Conservation (phyloP, 2,888 invertebrate species). For the Byasa hedistus region DNA sequence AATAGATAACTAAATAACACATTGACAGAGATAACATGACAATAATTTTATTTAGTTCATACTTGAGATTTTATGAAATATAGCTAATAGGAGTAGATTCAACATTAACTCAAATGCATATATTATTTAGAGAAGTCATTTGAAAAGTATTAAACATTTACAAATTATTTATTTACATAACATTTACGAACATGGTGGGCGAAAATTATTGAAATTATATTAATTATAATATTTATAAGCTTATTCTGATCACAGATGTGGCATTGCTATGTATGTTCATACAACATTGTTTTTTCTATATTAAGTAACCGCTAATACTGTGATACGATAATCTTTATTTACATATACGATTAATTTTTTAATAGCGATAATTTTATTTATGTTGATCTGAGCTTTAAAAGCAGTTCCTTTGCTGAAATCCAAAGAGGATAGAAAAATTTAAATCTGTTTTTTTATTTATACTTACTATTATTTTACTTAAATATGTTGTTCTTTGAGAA, state of each 20-base stretch:
- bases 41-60: conserved; percentile 65
- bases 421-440: background rate
- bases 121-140: conserved; percentile 27
- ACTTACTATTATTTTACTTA: background rate
- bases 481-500: background rate
- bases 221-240: conserved; percentile 7
- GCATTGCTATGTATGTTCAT: background rate
- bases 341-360: conserved; percentile 18
- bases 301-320: conserved; percentile 22
- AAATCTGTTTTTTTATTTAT: background rate
- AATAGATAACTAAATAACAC: conserved; percentile 51
- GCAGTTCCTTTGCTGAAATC: conserved; percentile 5
- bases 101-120: conserved; percentile 27
- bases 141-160: conserved; percentile 32
- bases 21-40: conserved; percentile 53
- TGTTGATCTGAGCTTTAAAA: conserved; percentile 19
- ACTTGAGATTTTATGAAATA: conserved; percentile 42
- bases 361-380: conserved; percentile 19
- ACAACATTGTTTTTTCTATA: conserved; percentile 10
- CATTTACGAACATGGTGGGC: background rate
- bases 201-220: background rate
- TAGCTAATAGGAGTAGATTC: conserved; percentile 50
- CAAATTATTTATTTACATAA: conserved; percentile 3
- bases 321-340: conserved; percentile 26
- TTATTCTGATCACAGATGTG: conserved; percentile 9